phyloP scores from a whole-genome alignment of 2,113 vertebrate genomes.

The Pogona vitticeps region DNA sequence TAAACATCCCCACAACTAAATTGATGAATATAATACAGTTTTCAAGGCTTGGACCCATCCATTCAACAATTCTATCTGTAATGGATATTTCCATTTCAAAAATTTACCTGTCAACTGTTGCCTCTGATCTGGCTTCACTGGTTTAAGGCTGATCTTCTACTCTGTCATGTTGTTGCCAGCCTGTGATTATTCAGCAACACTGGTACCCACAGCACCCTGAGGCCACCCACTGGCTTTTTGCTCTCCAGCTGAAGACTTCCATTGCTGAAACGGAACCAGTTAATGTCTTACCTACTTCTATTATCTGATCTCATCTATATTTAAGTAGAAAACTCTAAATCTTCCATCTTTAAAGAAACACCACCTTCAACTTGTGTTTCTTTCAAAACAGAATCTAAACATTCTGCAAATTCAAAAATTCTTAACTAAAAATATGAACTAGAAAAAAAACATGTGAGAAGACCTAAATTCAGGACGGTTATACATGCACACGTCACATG shows the following conservation, averaged over 20 bases:
- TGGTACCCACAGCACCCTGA: conserved; percentile 69
- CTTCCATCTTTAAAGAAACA: conserved; percentile 27
- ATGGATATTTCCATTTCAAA: conserved; percentile 27
- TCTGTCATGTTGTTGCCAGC: conserved; percentile 74
- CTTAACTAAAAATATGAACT: neutral
- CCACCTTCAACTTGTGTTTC: conserved; percentile 25
- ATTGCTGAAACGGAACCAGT: conserved; percentile 76
- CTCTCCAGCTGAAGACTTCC: conserved; percentile 71
- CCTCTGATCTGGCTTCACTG: conserved; percentile 69
- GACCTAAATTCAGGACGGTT: neutral
- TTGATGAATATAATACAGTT: neutral
- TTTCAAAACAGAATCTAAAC: neutral
- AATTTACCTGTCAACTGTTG: conserved; percentile 72
- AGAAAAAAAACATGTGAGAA: neutral
- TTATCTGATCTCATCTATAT: conserved; percentile 60
- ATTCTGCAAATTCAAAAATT: conserved; percentile 8
- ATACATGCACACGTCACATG: neutral
- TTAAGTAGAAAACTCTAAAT: conserved; percentile 45
- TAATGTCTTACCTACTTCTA: conserved; percentile 73
- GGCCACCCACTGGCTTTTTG: conserved; percentile 60
- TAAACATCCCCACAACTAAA: neutral
- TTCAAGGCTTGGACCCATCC: conserved; percentile 3
- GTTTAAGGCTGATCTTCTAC: conserved; percentile 72
- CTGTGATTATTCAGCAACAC: conserved; percentile 73
- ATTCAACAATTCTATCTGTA: conserved; percentile 10